Base-by-base conservation (phyloP, 2,113 vertebrate species). In the Cisticola juncidis region DNA sequence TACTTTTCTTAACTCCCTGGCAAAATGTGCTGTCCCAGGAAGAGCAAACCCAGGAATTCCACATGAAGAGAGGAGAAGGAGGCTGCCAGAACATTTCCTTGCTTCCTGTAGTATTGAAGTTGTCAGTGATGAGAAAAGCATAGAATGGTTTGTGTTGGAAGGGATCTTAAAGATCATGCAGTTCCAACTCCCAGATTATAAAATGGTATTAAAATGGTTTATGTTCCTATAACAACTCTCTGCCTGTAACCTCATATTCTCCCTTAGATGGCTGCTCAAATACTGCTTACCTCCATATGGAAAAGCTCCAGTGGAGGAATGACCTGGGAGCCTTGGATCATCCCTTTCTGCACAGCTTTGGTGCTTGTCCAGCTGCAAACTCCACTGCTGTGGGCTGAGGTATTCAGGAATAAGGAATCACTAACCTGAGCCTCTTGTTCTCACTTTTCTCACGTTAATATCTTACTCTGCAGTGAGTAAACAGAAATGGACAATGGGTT, bases 351-450 rank as follows among this genome's bases (percentile, higher is more conserved):
- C 61, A 88, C 33, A 50, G 29, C 10, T 44, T 86, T 22, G 13
- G 31, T 26, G 68, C 35, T 83, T 18, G 14, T 28, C n/a, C 51
- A 57, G 58, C 72, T 36, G 23, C 68, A 89, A 83, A 73, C 26
- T 78, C 38, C 73, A 15, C 20, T 0, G 0, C 2, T 29, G 28
- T 1, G 6, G 16, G 11, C 29, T 1, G 19, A 56, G 53, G 33
- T 6, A n/a, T 38, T 36, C 14, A 31, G 44, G 9, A 65, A 53
- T 14, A 40, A 38, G 17, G 26, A 65, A 69, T 28, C 25, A 21
- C 42, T 4, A 70, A 42, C 26, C 40, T 4, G 28, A 91, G 36
- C n/a, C 18, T 73, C 53, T 13, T 23, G 7, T 25, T 64, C n/a
- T 25, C 15, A 45, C 33, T 21, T 80, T 65, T 33, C 24, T 44